These are phyloP conservation scores for Ophonus ardosiacus DNA, from an alignment of 2,888 invertebrate genomes.

Conservation along the genomic window DNA sequence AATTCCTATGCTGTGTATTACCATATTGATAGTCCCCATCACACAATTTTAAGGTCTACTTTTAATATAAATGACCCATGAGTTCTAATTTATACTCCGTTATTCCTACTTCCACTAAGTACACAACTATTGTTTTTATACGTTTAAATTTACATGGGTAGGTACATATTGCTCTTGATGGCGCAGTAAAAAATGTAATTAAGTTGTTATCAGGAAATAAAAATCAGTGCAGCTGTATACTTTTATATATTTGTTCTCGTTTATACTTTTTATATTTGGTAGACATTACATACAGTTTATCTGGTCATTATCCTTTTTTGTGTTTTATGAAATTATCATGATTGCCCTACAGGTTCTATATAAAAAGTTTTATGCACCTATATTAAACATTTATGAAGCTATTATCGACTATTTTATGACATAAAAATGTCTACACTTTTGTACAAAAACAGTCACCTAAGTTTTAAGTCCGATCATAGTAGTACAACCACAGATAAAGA, in stretches of 20 bases:
- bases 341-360: background rate
- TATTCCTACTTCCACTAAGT: too few species aligned
- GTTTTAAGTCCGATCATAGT: too few species aligned
- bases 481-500: too few species aligned
- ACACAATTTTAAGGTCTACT: too few species aligned
- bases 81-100: too few species aligned
- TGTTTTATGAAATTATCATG: background rate
- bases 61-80: too few species aligned
- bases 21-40: too few species aligned
- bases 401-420: background rate
- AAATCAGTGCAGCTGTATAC: background rate
- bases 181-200: background rate
- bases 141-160: background rate
- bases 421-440: background rate
- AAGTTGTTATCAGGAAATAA: background rate
- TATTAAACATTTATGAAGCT: background rate
- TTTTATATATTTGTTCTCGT: background rate
- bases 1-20: too few species aligned
- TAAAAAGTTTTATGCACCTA: background rate
- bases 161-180: background rate
- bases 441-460: background rate
- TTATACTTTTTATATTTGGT: background rate
- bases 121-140: background rate
- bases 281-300: background rate
- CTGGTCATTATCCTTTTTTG: background rate